A percentile compares a stretch with the other conserved stretches of the same genome.
These are phyloP conservation scores for Bombycilla garrulus DNA, from an alignment of 2,113 vertebrate species.

Conservation along the genomic window DNA sequence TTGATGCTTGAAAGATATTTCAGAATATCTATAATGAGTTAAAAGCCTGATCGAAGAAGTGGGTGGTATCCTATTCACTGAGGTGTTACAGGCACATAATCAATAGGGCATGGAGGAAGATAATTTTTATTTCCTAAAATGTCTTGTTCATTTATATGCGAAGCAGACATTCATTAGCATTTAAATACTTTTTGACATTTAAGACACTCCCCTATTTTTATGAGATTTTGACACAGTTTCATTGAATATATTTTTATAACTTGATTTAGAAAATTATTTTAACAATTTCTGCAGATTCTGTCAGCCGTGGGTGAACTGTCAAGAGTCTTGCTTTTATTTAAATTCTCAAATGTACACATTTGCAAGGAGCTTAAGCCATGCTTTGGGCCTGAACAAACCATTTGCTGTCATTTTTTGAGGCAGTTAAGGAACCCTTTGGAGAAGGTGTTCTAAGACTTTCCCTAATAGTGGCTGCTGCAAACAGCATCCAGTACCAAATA, in stretches of 20 bases:
- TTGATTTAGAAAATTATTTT: constrained; percentile 13
- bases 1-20: not conserved
- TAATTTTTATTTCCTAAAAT: constrained; percentile 42
- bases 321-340: constrained; percentile 17
- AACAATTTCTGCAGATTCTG: constrained; percentile 12
- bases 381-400: not conserved
- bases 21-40: not conserved
- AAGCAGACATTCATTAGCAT: constrained; percentile 56
- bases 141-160: constrained; percentile 30
- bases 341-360: not conserved
- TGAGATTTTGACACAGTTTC: constrained; percentile 30
- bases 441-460: not conserved
- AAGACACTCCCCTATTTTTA: constrained; percentile 41
- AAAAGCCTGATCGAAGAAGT: not conserved
- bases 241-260: constrained; percentile 30
- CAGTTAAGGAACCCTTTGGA: not conserved
- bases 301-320: not conserved
- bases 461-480: not conserved
- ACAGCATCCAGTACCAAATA: not conserved
- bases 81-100: constrained; percentile 26
- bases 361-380: not conserved
- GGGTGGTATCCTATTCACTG: not conserved
- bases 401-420: not conserved
- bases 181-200: constrained; percentile 58
- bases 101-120: constrained; percentile 38